These are phyloP conservation scores for Buteo buteo DNA, from an alignment of 2,113 vertebrate genomes.

Conservation along the genomic window DNA sequence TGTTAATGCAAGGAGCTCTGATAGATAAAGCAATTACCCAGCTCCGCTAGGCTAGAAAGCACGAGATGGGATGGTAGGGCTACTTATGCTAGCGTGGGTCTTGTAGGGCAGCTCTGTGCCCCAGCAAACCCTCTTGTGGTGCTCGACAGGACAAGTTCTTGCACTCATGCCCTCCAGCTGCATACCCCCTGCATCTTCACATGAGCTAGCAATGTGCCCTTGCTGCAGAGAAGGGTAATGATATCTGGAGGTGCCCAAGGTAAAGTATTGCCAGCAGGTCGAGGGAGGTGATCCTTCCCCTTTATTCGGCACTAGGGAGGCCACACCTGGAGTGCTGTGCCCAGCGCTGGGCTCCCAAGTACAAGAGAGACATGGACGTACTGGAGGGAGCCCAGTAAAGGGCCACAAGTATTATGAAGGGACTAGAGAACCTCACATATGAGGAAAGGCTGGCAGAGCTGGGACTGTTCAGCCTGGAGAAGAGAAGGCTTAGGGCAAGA, in stretches of 20 bases:
- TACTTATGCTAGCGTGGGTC: background rate
- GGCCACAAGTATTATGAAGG: background rate
- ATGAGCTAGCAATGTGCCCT: accelerated
- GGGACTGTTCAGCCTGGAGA: background rate
- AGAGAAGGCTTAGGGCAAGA: background rate
- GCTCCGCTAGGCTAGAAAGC: background rate
- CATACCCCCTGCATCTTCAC: background rate
- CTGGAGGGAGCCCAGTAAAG: background rate
- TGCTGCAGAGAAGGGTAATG: accelerated
- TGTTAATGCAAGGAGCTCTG: background rate
- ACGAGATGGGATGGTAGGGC: background rate
- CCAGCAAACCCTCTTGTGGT: background rate
- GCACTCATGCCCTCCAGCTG: background rate
- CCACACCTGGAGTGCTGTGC: background rate
- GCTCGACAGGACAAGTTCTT: background rate
- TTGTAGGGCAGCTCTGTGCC: background rate
- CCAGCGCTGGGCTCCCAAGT: background rate
- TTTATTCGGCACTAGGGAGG: background rate
- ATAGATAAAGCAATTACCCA: constrained; percentile 15
- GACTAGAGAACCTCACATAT: background rate
- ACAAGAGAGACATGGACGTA: background rate
- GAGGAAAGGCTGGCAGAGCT: background rate
- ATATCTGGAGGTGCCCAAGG: background rate
- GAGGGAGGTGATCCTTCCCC: background rate
- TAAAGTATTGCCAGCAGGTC: background rate